Base-by-base conservation (phyloP, 2,888 invertebrate genomes). In the Amphimallon solstitiale region DNA sequence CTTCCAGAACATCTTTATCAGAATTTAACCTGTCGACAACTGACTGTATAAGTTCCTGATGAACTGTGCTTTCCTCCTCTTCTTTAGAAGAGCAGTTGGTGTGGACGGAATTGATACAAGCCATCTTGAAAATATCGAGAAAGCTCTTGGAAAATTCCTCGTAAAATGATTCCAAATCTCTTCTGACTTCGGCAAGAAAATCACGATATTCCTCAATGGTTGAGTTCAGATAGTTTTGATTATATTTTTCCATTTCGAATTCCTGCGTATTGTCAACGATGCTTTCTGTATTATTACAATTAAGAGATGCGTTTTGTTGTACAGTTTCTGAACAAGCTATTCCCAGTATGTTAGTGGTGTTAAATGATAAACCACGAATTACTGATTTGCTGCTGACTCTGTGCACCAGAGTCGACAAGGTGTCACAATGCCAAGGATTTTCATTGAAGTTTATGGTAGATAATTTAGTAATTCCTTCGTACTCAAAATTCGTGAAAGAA, bases 401-500 rank as follows among this genome's bases (percentile, higher is more conserved):
- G 7, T 2, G 12, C 10, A 17, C 9, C 3, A 51, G 12, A 17
- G 7, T 35, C 10, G 35, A 51, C 10, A 51, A 15, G 5, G 7
- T 51, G 17, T 51, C 35, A 17, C 51, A 51, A 7, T 51, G 14
- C 51, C 51, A 51, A 14, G 15, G 35, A 15, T 51, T 51, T 7
- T 34, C 14, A 15, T 51, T 51, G 12, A 51, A 51, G 15, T 35
- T 35, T 35, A 51, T 51, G 9, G 1, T 35, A 7, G 6, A 6
- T 9, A 51, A 51, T 12, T 34, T 12, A 15, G 9, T 10, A 14
- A 35, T 35, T 35, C 35, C 17, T 14, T 51, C 51, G 17, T 51
- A 63, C 15, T 63, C 63, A 23, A 63, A 63, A 19, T 29, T 12
- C 3, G 29, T 51, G 2, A 63, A 43, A 12, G 19, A 38, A 52